Evolutionary conservation across 2,888 invertebrate species (phyloP), one percentile per base, ranked within the genome.

Genomic region (Drosophila nr. perissopoda): DNA sequence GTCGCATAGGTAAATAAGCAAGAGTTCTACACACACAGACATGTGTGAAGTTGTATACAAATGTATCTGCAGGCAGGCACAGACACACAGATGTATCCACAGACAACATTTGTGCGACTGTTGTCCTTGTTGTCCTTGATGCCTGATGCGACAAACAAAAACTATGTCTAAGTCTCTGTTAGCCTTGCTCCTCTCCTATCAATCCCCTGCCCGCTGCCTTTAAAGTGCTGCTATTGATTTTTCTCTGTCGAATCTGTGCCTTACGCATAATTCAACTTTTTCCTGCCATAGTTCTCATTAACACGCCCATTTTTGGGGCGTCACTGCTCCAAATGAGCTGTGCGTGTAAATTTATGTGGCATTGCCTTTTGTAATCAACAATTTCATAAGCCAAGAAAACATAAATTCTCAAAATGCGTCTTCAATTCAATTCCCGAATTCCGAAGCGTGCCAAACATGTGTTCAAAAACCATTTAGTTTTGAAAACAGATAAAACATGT

Each of bases 1-100:
- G 61, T 75, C 87, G 81, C 80, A 61, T 88, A 88, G 80, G 90
- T 90, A 85, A 86, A 89, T 89, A 90, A 84, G 82, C 82, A 78
- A 78, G 82, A 82, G 85, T 78, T 82, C 63, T 49, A 66, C 59
- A 66, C 42, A 63, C 52, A 70, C 42, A 62, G 27, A 63, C 16
- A 53, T 38, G 45, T 25, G 56, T 18, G 16, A 7, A 16, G 16
- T 16, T 51, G 18, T 51, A 31, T 21, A 57, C 40, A 40, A 40
- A 29, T 40, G 57, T 40, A 57, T 57, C 57, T 57, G 65, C 61
- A 64, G 49, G 57, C 52, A 21, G n/a, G 7, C n/a, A 18, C 29
- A 16, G 25, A 27, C 36, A 56, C 11, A n/a, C 63, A 61, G 61
- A 53, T 68, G 77, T 86, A 72, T 76, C 80, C 69, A 31, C 25